Percentiles rank a stretch among this genome's conserved stretches.
phyloP scores from a whole-genome alignment of 2,888 invertebrate genomes.

The Amphimallon solstitiale region DNA sequence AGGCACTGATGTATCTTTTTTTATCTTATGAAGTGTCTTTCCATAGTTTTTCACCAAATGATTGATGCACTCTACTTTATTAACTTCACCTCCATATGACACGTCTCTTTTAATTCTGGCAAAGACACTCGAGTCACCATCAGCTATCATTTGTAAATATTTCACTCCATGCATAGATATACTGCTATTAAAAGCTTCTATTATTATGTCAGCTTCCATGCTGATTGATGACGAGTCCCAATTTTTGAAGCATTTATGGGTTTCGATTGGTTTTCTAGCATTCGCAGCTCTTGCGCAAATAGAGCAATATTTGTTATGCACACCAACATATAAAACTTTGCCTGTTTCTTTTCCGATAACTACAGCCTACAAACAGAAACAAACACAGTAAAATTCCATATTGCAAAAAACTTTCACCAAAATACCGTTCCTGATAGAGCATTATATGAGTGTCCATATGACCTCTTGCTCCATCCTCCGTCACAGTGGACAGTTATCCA shows the following conservation, averaged over 20 bases:
- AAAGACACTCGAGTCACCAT: slow-evolving; percentile 56
- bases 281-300: slow-evolving; percentile 49
- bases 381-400: neutral
- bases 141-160: slow-evolving; percentile 53
- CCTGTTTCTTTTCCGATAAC: slow-evolving; percentile 45
- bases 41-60: slow-evolving; percentile 48
- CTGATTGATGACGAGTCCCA: slow-evolving; percentile 52
- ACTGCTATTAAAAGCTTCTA: slow-evolving; percentile 53
- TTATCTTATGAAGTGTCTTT: slow-evolving; percentile 34
- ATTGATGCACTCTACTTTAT: slow-evolving; percentile 55
- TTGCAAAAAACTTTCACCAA: neutral
- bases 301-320: slow-evolving; percentile 53
- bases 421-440: slow-evolving; percentile 20
- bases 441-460: slow-evolving; percentile 26
- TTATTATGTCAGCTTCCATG: slow-evolving; percentile 56
- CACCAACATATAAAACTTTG: slow-evolving; percentile 51
- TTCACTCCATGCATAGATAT: slow-evolving; percentile 50
- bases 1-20: neutral
- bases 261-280: slow-evolving; percentile 34
- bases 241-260: slow-evolving; percentile 55
- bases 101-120: slow-evolving; percentile 46
- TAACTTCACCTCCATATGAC: slow-evolving; percentile 46
- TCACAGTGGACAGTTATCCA: slow-evolving; percentile 31
- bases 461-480: too few relatives aligned
- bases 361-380: slow-evolving; percentile 37